Conservation (phyloP, 1,140 invertebrate genomes). For the Piezodorus guildinii region DNA sequence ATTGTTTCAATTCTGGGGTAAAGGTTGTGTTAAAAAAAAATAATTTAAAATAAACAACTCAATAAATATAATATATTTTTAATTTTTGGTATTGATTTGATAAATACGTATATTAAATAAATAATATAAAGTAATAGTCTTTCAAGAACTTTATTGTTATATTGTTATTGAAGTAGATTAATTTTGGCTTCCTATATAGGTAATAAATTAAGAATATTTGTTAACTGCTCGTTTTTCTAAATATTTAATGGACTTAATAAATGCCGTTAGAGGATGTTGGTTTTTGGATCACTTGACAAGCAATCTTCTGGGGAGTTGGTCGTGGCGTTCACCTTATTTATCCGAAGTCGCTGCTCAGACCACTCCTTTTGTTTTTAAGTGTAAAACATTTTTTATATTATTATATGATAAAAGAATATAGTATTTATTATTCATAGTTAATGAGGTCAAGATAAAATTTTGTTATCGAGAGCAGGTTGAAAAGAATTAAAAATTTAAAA, state of each 20-base stretch:
- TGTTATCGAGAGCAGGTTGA: neutral
- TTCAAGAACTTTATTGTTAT: slow-evolving; percentile 16
- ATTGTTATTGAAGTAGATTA: slow-evolving; percentile 16
- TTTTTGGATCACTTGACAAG: slow-evolving; percentile 15
- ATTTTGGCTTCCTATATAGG: slow-evolving; percentile 16
- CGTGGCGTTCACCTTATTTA: slow-evolving; percentile 5
- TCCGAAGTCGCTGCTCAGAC: slow-evolving; percentile 13
- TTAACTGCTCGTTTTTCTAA: slow-evolving; percentile 15
- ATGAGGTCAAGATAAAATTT: neutral
- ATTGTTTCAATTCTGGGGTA: neutral
- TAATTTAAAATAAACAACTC: slow-evolving; percentile 2
- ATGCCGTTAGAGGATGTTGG: slow-evolving; percentile 15
- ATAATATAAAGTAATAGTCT: slow-evolving; percentile 15
- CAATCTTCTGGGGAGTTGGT: slow-evolving; percentile 15
- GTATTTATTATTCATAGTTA: slow-evolving; percentile 12
- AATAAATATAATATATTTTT: slow-evolving; percentile 14
- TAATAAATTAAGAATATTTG: slow-evolving; percentile 15
- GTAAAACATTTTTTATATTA: slow-evolving; percentile 17
- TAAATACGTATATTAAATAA: slow-evolving; percentile 16
- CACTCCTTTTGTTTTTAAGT: slow-evolving; percentile 15
- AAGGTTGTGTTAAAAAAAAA: slow-evolving; percentile 10
- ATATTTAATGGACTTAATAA: slow-evolving; percentile 16
- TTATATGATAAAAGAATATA: slow-evolving; percentile 14
- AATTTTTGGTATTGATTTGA: slow-evolving; percentile 14
- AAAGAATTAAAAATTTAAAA: neutral